Percentiles rank a stretch among this genome's conserved stretches.
These are phyloP conservation scores for Sterrhoptilus dennistouni DNA, from an alignment of 2,113 vertebrate genomes.

Conservation along the genomic window DNA sequence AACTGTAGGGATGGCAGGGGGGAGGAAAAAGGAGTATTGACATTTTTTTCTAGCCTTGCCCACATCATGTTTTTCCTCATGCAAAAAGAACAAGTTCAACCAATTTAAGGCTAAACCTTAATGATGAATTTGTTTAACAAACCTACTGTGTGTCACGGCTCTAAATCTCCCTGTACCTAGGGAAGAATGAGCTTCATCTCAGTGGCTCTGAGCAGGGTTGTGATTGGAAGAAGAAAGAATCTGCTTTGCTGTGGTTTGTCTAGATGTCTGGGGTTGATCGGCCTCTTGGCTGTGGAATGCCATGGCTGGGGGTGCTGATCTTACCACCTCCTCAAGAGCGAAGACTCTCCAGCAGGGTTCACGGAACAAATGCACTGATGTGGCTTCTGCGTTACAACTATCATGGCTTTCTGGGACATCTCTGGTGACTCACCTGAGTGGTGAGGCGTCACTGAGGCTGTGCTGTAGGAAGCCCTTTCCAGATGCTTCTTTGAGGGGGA, in stretches of 20 bases:
- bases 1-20: accelerated
- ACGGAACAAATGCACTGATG: background rate
- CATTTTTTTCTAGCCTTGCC: background rate
- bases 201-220: background rate
- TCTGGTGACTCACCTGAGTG: background rate
- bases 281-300: background rate
- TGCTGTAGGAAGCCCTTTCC: slow-evolving; percentile 2
- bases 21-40: background rate
- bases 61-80: background rate
- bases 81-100: background rate
- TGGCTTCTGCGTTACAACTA: background rate
- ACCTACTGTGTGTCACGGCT: background rate
- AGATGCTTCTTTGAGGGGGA: background rate
- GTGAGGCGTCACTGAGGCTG: background rate
- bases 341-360: background rate
- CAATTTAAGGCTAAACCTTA: slow-evolving; percentile 5
- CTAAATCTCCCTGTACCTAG: background rate
- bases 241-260: background rate
- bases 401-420: background rate
- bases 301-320: background rate
- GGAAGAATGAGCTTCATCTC: background rate
- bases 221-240: background rate
- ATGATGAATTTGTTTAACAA: background rate
- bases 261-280: background rate
- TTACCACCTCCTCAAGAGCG: background rate